Base-by-base conservation (phyloP, 2,888 invertebrate species). In the Hyposoter dolosus region DNA sequence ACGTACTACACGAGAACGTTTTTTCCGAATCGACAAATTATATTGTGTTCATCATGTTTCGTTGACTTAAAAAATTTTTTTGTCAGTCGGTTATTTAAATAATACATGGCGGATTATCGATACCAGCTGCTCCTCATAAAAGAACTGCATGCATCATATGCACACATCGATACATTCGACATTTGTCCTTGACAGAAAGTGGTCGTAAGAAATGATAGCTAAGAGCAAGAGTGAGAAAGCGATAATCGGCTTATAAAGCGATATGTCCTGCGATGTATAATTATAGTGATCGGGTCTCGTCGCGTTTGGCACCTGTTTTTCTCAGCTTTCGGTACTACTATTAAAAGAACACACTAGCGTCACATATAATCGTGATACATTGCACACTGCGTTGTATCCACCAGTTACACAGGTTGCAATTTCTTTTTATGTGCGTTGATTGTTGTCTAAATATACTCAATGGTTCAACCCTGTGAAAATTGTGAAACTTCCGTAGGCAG, bases 101-200 rank as follows among this genome's bases (percentile, higher is more conserved):
- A 40, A 66, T 32, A 81, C 28, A 74, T 74, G 43, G 3, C 32
- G 17, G 50, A 43, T 28, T 43, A 43, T 63, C n/a, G 15, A 56
- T 71, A 32, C 65, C 78, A 85, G 63, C 84, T 81, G 84, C 84
- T 56, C 50, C 47, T 47, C 35, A 32, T 43, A 45, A 85, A 63
- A 78, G 56, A 75, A 66, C 69, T 66, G 74, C 66, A 74, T 66
- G 19, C 53, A 32, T 60, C 35, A 65, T 65, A 63, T 35, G 23
- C 63, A 74, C 43, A n/a, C 5, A 40, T 40, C 40, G 40, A 40
- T 40, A 7, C 40, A 53, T 40, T 63, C 72, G 60, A 28, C 35
- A 15, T 40, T 40, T 60, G 84, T 77, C 84, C 84, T 82, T 85
- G 82, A 60, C 60, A 28, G 56, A 60, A 82, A 78, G 77, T 68